Evolutionary conservation across 2,113 vertebrate species (phyloP), one percentile per base, ranked within the genome.

Genomic region (Platichthys flesus): DNA sequence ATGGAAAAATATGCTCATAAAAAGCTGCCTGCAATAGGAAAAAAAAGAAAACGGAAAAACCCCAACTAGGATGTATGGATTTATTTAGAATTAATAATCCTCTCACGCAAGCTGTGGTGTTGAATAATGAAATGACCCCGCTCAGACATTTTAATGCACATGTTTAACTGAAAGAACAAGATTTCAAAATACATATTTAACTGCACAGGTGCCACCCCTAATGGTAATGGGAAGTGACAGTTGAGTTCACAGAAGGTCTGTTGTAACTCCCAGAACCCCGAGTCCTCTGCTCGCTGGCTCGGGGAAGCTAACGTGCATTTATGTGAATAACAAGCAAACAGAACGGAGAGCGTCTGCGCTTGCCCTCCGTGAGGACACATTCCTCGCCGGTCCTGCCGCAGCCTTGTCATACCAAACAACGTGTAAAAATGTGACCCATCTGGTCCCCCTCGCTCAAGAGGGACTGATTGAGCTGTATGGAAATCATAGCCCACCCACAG

Each of bases 391-490:
- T 83, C 78, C 65, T 89, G 74, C 84, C 81, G 82, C 85, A 89
- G 86, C 85, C 87, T 93, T 91, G 88, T 94, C 90, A 92, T 89
- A 90, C 90, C 90, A 92, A 90, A 92, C 90, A 92, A 86, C 78
- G 80, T 92, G 90, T 91, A 93, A 92, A 92, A 94, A 94, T 93
- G 89, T 90, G 90, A 90, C 93, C 92, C 92, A 93, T 89, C 89
- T 93, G 93, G 78, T 87, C 85, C 76, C 79, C 79, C 78, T 85
- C 76, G 47, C 83, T 92, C 87, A 86, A 71, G 84, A 90, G 85
- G 79, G 82, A 75, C 81, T 93, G 92, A 94, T 92, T 93, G 93
- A 94, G 92, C 86, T 84, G 89, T 90, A 89, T 91, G 86, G 91
- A 93, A 91, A 90, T 83, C 83, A 37, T 28, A 83, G 93, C 84